Evolutionary conservation across 1,140 invertebrate genomes (phyloP), one percentile per base, ranked within the genome.

Genomic region (Zaprionus ornatus): DNA sequence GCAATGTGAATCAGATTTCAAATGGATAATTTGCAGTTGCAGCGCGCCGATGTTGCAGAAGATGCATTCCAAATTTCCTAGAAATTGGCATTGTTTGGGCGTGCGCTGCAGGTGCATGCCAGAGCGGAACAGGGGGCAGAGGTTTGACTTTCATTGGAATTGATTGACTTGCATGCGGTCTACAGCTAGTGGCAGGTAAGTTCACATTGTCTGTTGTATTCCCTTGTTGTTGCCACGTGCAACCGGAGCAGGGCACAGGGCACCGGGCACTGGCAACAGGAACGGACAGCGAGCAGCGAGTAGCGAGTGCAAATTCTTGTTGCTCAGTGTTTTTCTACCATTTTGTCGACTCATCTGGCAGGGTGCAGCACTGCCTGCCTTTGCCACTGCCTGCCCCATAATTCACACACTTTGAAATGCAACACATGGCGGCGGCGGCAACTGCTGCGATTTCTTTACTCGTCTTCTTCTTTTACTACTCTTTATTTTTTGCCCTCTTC

Each of bases 361-460:
- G 40, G 56, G 37, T n/a, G n/a, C 71, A 45, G 13, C 63, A n/a
- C n/a, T n/a, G n/a, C n/a, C 25, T 23, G 19, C 56, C 6, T 25
- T 6, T 7, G 6, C 27, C 23, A 32, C 23, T 57, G 55, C 55
- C 59, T 77, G 64, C 37, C 37, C 84, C 80, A 88, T 87, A 84
- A 90, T 78, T 90, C 78, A 80, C 66, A 84, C 84, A 84, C 84
- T 88, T 88, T 88, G 84, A 88, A 88, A 88, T 88, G 84, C 80
- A 88, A 88, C 84, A 90, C 84, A 90, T 90, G 84, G 77, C 84
- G 59, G 56, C 75, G 62, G 42, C 80, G 55, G 61, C 75, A 69
- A 59, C 55, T 62, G 64, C 48, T 59, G 48, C 59, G 69, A 87
- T 82, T 86, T 71, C 56, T 63, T 40, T 40, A 5, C 15, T 40